Conservation (phyloP, 2,797 vertebrate species). For the Huso huso region DNA sequence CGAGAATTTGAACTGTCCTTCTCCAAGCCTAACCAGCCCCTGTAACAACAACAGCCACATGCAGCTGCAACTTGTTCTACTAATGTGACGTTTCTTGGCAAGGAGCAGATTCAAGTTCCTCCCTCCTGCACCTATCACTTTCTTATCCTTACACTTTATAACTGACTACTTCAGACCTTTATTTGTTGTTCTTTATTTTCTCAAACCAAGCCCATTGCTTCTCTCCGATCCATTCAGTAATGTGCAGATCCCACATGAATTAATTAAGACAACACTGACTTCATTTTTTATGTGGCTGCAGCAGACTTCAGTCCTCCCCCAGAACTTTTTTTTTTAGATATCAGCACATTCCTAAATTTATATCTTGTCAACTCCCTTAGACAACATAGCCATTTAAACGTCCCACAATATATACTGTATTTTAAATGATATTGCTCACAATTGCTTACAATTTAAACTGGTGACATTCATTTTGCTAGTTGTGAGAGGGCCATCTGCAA, state of each 20-base stretch:
- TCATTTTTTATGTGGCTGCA: conserved; percentile 35
- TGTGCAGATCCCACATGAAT: conserved; percentile 40
- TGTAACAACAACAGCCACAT: conserved; percentile 26
- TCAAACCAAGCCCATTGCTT: conserved; percentile 32
- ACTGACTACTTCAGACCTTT: no score
- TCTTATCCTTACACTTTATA: conserved; percentile 23
- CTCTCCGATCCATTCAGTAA: conserved; percentile 23
- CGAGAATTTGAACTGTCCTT: conserved; percentile 20
- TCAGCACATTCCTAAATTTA: conserved; percentile 72
- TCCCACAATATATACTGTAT: not conserved
- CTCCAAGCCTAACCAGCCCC: conserved; percentile 26
- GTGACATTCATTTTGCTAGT: no score
- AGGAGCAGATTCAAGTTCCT: conserved; percentile 29
- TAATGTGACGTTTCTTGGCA: conserved; percentile 58
- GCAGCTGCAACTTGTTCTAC: conserved; percentile 64
- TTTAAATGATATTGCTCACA: not conserved
- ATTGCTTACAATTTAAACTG: no score
- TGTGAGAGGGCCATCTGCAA: no score
- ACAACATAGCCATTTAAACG: conserved; percentile 23
- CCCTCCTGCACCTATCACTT: conserved; percentile 41
- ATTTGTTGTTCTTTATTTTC: conserved; percentile 7
- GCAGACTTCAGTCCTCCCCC: conserved; percentile 48
- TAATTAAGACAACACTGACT: conserved; percentile 58
- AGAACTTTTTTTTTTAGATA: conserved; percentile 29
- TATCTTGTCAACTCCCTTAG: conserved; percentile 60